phyloP scores from a whole-genome alignment of 2,113 vertebrate species.

The Malurus elegans region DNA sequence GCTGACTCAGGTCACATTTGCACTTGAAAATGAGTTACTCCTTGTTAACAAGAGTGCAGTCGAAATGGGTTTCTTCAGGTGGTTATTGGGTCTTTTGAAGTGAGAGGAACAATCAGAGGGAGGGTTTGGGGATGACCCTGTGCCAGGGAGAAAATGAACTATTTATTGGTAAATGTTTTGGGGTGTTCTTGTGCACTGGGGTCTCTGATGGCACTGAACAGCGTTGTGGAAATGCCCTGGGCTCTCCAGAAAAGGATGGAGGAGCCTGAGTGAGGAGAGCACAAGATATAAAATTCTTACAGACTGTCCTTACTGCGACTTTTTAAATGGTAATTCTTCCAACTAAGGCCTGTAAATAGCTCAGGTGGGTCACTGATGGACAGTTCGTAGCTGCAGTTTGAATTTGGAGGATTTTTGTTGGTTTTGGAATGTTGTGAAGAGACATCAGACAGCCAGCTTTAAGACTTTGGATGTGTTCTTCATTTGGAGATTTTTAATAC shows the following conservation, averaged over 20 bases:
- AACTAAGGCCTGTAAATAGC: not conserved
- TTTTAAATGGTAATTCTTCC: not conserved
- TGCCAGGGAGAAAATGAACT: not conserved
- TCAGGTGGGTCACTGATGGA: not conserved
- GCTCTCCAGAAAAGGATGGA: not conserved
- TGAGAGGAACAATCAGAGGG: not conserved
- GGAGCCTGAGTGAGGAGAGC: not conserved
- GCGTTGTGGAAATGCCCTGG: not conserved
- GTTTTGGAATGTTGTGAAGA: not conserved
- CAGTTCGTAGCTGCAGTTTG: not conserved
- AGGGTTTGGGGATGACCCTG: not conserved
- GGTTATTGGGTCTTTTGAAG: not conserved
- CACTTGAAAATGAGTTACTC: not conserved
- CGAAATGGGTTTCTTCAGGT: not conserved
- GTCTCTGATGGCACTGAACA: not conserved
- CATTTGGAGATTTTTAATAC: accelerated
- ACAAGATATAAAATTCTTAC: not conserved
- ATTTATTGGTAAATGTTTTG: not conserved
- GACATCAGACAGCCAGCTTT: not conserved
- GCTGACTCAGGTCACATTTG: not conserved
- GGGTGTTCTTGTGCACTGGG: not conserved
- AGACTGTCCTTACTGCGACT: not conserved
- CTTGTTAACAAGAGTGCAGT: not conserved
- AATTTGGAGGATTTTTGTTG: not conserved
- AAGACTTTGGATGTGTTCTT: not conserved